Evolutionary conservation across 2,797 vertebrate species (phyloP), one percentile per base, ranked within the genome.

Genomic region (Enteromius trimaculatus): DNA sequence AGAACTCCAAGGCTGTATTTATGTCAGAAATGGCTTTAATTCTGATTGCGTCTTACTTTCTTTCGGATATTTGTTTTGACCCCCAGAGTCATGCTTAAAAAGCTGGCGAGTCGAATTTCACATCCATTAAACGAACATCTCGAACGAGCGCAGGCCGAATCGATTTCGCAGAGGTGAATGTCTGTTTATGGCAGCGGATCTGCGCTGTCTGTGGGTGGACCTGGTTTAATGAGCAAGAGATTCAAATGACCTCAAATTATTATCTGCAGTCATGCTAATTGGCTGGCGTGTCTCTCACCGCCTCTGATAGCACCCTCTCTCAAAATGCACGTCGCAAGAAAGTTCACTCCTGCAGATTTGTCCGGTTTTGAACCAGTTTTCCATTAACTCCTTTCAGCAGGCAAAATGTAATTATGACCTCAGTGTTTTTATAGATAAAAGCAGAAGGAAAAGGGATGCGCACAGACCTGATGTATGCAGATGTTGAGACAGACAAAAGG

Each of bases 91-190:
- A 34, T 19, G 64, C 51, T 66, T 49, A 79, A 75, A 71, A 34
- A 81, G 65, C 34, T 55, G 31, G 77, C n/a, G 1, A 62, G 76
- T 82, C 44, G 13, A 77, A 69, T 77, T 60, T 75, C 21, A 9
- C 44, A 74, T 84, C 81, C 70, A 70, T 68, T 84, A 66, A 79
- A 71, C 31, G 34, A 79, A 72, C 76, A 49, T 79, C 60, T 75
- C 26, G 91, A 91, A 93, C 87, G 86, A 93, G 89, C 90, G 87
- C 90, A 86, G 88, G 87, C 88, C 85, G 86, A 92, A 92, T 89
- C 81, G 88, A 92, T 93, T 93, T 93, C 89, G 88, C 90, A 89
- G 90, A 87, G 89, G 88, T 84, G 88, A 92, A 90, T 88, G 89
- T 87, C 86, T 91, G 91, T 94, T 92, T 84, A 79, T 66, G 17